phyloP scores from a whole-genome alignment of 2,113 vertebrate species.

The Lycocorax pyrrhopterus region DNA sequence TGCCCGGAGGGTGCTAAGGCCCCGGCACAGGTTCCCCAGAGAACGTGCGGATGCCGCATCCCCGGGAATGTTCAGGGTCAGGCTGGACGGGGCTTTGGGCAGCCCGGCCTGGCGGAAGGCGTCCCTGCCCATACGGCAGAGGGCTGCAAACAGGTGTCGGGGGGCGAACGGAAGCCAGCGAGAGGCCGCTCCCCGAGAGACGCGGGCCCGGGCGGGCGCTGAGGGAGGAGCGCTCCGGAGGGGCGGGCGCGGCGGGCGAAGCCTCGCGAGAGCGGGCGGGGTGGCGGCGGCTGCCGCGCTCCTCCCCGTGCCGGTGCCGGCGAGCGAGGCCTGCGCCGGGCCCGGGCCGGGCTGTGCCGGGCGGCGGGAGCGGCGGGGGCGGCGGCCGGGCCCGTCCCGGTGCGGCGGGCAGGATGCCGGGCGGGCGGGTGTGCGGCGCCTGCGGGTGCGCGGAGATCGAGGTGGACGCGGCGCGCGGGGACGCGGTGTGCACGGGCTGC shows the following conservation, averaged over 20 bases:
- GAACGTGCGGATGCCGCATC: background rate
- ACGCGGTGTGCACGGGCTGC: conserved; percentile 90
- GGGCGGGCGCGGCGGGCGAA: background rate
- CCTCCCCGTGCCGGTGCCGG: background rate
- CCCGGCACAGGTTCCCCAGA: background rate
- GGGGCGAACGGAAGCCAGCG: rapidly evolving
- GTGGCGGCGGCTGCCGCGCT: background rate
- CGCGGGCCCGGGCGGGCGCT: too few relatives aligned
- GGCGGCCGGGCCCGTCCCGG: too few relatives aligned
- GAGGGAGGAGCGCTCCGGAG: background rate
- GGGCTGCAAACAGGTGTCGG: rapidly evolving
- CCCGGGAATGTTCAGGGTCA: background rate
- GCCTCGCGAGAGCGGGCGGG: background rate
- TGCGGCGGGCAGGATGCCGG: too few relatives aligned
- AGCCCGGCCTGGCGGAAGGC: rapidly evolving
- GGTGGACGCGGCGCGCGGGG: conserved; percentile 88
- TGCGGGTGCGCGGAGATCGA: conserved; percentile 92
- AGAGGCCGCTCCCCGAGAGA: rapidly evolving
- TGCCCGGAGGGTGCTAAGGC: too few relatives aligned
- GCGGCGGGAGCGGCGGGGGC: too few relatives aligned
- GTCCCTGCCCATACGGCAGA: rapidly evolving
- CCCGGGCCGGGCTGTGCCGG: too few relatives aligned
- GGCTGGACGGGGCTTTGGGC: background rate
- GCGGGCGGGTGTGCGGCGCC: background rate
- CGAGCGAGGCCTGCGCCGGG: too few relatives aligned